phyloP scores from a whole-genome alignment of 1,140 invertebrate species.

The Ptiloglossa arizonensis region DNA sequence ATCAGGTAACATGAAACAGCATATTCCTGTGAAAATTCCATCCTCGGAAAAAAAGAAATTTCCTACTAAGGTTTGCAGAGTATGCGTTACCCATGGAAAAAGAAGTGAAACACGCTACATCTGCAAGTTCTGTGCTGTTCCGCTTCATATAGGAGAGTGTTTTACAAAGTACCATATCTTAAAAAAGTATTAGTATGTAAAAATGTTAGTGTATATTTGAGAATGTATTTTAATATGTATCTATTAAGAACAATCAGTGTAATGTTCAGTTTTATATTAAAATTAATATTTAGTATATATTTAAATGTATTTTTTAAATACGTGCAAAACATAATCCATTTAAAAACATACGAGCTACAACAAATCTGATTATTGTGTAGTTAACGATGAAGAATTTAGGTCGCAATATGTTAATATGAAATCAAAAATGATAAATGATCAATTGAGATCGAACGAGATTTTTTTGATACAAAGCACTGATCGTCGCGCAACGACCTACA shows the following conservation, averaged over 20 bases:
- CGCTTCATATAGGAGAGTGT: conserved; percentile 13
- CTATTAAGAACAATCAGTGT: not conserved
- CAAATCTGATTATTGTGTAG: not conserved
- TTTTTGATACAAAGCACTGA: not conserved
- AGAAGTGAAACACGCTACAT: conserved; percentile 10
- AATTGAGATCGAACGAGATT: conserved; percentile 12
- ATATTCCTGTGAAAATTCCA: conserved; percentile 5
- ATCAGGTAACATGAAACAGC: conserved; percentile 22
- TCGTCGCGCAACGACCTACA: conserved; percentile 31
- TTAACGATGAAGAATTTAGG: not conserved
- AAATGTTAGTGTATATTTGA: not conserved
- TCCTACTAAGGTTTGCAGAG: not conserved
- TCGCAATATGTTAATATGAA: not conserved
- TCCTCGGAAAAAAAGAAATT: conserved; percentile 5
- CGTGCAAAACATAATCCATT: not conserved
- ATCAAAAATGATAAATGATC: not conserved
- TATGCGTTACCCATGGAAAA: conserved; percentile 3
- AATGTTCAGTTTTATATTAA: no score
- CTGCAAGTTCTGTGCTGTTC: conserved; percentile 15
- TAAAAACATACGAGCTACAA: not conserved
- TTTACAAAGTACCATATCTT: conserved; percentile 23
- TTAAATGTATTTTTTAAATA: no score
- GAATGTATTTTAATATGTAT: not conserved
- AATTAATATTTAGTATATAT: no score
- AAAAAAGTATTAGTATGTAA: conserved; percentile 6